Conservation (phyloP, 2,113 vertebrate genomes). For the Zosterops hypoxanthus region DNA sequence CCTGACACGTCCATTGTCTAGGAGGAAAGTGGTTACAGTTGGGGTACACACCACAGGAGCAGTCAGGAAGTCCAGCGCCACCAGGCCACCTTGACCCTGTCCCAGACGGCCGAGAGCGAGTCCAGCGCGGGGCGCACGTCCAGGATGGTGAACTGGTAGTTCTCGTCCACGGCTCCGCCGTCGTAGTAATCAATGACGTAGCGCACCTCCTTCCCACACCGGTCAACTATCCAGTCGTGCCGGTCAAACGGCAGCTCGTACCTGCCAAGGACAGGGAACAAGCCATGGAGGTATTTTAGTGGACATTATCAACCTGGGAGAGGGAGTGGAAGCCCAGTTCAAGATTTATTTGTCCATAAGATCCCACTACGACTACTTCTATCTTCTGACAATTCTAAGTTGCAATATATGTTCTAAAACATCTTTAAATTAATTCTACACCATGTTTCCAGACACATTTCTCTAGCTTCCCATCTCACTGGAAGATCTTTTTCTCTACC, state of each 20-base stretch:
- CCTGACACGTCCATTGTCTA: background rate
- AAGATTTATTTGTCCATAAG: background rate
- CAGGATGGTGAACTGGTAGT: conserved; percentile 91
- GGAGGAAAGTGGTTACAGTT: background rate
- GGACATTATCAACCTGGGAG: background rate
- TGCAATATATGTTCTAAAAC: background rate
- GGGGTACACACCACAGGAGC: background rate
- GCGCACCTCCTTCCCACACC: conserved; percentile 91
- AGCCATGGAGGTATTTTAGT: background rate
- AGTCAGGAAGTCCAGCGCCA: conserved; percentile 93
- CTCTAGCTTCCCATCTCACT: background rate
- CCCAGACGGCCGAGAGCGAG: conserved; percentile 89
- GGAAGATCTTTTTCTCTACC: background rate
- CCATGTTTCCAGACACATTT: background rate
- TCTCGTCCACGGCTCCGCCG: conserved; percentile 82
- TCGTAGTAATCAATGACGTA: conserved; percentile 97
- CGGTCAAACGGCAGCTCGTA: conserved; percentile 95
- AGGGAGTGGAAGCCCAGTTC: background rate
- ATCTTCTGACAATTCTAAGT: background rate
- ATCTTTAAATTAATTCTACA: background rate
- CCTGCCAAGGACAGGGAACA: conserved; percentile 55
- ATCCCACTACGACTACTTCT: background rate
- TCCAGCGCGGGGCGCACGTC: conserved; percentile 93
- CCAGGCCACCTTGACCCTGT: conserved; percentile 93
- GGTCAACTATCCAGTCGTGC: conserved; percentile 94